Evolutionary conservation across 2,113 vertebrate species (phyloP).

Genomic region (Poicephalus meyeri): DNA sequence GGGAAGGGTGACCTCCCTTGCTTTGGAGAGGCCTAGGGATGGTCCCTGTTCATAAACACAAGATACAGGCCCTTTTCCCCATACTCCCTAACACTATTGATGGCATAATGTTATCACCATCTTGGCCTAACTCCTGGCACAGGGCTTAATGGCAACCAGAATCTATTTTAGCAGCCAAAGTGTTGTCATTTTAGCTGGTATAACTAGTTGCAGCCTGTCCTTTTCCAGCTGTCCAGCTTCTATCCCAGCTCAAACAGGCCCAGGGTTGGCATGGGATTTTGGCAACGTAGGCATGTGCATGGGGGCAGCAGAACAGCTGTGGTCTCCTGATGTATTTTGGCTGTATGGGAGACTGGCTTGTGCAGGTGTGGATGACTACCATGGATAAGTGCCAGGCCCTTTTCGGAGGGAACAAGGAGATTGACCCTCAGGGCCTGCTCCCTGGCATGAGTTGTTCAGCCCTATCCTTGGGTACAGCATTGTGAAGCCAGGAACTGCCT

Average conservation of each 20-base stretch:
- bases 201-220: neutral
- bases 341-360: too few relatives aligned
- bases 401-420: neutral
- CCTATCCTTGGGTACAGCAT: rapidly evolving
- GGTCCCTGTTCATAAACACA: neutral
- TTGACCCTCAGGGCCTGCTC: neutral
- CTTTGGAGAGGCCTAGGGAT: neutral
- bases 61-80: neutral
- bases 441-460: neutral
- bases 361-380: neutral
- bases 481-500: neutral
- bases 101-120: neutral
- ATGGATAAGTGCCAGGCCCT: neutral
- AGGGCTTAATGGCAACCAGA: neutral
- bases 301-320: neutral
- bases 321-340: neutral
- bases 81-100: neutral
- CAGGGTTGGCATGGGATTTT: rapidly evolving
- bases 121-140: neutral
- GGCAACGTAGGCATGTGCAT: too few relatives aligned
- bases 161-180: neutral
- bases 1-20: neutral
- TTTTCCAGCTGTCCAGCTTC: neutral
- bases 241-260: neutral
- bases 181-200: neutral